Evolutionary conservation across 2,888 invertebrate genomes (phyloP), one percentile per base, ranked within the genome.

Genomic region (Crematogaster levior): DNA sequence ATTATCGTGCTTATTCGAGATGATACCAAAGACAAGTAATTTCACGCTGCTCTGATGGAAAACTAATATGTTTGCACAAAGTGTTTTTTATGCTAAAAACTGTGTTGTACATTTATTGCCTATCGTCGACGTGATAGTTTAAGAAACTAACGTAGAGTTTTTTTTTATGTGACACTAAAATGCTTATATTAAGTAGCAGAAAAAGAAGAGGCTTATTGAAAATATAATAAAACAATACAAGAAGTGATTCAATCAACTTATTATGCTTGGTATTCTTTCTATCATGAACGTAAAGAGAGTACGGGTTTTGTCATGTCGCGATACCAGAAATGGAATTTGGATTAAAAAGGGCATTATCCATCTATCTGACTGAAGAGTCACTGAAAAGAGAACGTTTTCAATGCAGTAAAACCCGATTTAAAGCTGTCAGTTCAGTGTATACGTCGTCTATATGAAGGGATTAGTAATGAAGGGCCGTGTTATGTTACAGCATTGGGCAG

Each of bases 381-480:
- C 77, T 81, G 63, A 77, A 79, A 79, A 79, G 82, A 40, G 66
- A 77, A n/a, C 58, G 40, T 65, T 65, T 65, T 79, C 66, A 82
- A 77, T 82, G 79, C 56, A 60, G 66, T 65, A 63, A 82, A 82
- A 77, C 37, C 63, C 66, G 77, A 82, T 65, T 82, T 66, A 66
- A 65, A 82, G 61, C 66, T 65, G 79, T 81, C 77, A 77, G 53
- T 77, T 63, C 56, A 58, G 34, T 56, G 43, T 46, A 56, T 65
- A 24, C 34, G 27, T 51, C 24, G 24, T 43, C 30, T 21, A n/a
- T 53, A 46, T 65, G 58, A 58, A 58, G 46, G 58, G 79, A 82
- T 82, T 79, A 82, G 48, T 79, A 82, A 82, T 77, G 79, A 77
- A 77, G 77, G 66, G 24, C 48, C 27, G 37, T 56, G 65, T 66